Evolutionary conservation across 1,140 invertebrate genomes (phyloP).

Genomic region (Coenobita brevimanus): DNA sequence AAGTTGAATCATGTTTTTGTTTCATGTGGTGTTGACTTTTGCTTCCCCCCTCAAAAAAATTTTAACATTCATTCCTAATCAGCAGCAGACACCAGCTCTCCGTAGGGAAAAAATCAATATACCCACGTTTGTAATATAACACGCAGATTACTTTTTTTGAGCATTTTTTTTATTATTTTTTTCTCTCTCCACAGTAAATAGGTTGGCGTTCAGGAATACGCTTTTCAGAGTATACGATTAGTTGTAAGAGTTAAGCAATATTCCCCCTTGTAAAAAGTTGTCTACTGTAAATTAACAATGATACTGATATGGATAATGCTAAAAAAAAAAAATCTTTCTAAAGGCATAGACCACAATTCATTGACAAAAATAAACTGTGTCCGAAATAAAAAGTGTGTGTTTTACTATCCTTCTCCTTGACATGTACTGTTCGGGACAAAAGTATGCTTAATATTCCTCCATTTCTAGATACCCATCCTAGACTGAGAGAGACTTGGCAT

Average conservation of each 20-base stretch:
- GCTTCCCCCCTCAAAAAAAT: neutral
- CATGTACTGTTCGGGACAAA: too few species aligned
- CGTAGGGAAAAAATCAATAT: neutral
- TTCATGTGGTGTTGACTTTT: neutral
- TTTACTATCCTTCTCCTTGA: neutral
- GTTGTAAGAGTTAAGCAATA: constrained; percentile 66
- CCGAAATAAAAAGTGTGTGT: constrained; percentile 21
- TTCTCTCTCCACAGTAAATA: constrained; percentile 25
- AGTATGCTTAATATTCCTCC: too few species aligned
- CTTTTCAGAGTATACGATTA: constrained; percentile 65
- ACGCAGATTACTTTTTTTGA: neutral
- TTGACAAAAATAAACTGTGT: constrained; percentile 66
- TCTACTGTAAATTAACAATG: constrained; percentile 66
- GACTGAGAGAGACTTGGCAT: too few species aligned
- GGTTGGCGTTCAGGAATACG: constrained; percentile 50
- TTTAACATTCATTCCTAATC: neutral
- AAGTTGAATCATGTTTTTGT: neutral
- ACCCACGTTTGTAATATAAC: constrained; percentile 20
- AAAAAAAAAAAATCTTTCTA: constrained; percentile 63
- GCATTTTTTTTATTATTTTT: constrained; percentile 38
- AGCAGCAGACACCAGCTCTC: neutral
- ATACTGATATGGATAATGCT: constrained; percentile 62
- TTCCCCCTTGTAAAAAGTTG: constrained; percentile 60
- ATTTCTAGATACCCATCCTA: too few species aligned
- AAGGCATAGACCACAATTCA: constrained; percentile 61